These are phyloP conservation scores for Ephestia elutella DNA, from an alignment of 1,140 invertebrate species.

Conservation along the genomic window DNA sequence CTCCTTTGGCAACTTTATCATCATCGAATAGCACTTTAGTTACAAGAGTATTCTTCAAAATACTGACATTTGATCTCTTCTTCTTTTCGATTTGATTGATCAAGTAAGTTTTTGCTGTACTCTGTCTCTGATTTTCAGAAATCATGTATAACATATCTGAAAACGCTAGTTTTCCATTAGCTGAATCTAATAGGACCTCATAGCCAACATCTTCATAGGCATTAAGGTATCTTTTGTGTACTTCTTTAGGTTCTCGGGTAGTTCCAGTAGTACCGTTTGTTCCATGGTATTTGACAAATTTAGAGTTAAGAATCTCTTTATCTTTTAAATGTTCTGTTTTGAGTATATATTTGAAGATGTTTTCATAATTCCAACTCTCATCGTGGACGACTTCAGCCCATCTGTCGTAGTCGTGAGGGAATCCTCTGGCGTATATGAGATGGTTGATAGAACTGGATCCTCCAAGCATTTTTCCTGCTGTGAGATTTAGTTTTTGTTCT, in stretches of 20 bases:
- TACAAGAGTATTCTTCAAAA: constrained; percentile 75
- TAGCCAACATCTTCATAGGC: constrained; percentile 32
- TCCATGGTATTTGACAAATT: constrained; percentile 26
- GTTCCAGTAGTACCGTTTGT: too few relatives aligned
- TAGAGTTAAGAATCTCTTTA: constrained; percentile 15
- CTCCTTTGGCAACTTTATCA: too few relatives aligned
- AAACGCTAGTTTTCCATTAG: constrained; percentile 77
- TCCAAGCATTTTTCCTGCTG: constrained; percentile 15
- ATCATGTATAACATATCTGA: constrained; percentile 80
- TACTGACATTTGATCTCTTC: constrained; percentile 76
- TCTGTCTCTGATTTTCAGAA: constrained; percentile 82
- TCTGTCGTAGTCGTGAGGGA: constrained; percentile 12
- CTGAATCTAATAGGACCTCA: constrained; percentile 14
- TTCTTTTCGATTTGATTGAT: constrained; percentile 74
- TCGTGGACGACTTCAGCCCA: constrained; percentile 15
- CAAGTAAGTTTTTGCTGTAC: constrained; percentile 82
- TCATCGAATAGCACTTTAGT: constrained; percentile 74
- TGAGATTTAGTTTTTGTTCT: constrained; percentile 1
- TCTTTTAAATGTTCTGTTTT: constrained; percentile 18
- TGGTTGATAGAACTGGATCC: constrained; percentile 14
- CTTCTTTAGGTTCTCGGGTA: constrained; percentile 15
- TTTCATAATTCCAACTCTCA: constrained; percentile 18
- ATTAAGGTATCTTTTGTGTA: constrained; percentile 20
- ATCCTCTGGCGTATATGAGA: constrained; percentile 15
- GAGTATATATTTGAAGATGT: not conserved